These are phyloP conservation scores for Halocaridina rubra DNA, from an alignment of 2,888 invertebrate species.

Conservation along the genomic window DNA sequence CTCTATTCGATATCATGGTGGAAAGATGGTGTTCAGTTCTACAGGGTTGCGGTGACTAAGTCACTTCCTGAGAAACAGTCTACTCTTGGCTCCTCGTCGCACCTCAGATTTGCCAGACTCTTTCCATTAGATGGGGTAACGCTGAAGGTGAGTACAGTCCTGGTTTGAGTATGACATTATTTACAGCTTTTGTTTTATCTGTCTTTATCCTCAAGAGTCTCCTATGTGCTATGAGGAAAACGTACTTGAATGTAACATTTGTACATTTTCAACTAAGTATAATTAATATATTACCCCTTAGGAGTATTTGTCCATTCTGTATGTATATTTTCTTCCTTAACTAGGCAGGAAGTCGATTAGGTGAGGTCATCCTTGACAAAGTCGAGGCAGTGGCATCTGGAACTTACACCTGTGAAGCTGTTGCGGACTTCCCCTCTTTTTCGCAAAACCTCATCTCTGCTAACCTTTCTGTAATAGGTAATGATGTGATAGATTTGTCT, in stretches of 20 bases:
- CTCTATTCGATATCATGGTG: constrained; percentile 46
- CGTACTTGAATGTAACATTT: no score
- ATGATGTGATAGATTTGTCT: no score
- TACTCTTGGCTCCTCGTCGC: neutral
- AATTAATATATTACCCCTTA: no score
- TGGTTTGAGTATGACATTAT: no score
- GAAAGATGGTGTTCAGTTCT: constrained; percentile 48
- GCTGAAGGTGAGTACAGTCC: constrained; percentile 7
- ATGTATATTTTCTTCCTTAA: no score
- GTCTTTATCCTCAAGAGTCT: no score
- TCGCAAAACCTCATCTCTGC: constrained; percentile 4
- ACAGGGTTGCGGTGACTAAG: constrained; percentile 3
- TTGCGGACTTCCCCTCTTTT: constrained; percentile 46
- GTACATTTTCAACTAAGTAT: no score
- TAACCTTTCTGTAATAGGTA: constrained; percentile 37
- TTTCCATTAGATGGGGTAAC: constrained; percentile 2
- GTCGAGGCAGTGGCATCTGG: constrained; percentile 28
- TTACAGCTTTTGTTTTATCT: no score
- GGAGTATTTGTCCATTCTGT: no score
- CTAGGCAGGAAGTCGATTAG: neutral
- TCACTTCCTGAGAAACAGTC: neutral
- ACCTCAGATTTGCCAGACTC: neutral
- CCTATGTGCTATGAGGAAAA: no score
- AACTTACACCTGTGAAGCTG: constrained; percentile 37
- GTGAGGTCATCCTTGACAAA: constrained; percentile 12